Conservation (phyloP, 1,140 invertebrate species). For the Drosophila ogumai region DNA sequence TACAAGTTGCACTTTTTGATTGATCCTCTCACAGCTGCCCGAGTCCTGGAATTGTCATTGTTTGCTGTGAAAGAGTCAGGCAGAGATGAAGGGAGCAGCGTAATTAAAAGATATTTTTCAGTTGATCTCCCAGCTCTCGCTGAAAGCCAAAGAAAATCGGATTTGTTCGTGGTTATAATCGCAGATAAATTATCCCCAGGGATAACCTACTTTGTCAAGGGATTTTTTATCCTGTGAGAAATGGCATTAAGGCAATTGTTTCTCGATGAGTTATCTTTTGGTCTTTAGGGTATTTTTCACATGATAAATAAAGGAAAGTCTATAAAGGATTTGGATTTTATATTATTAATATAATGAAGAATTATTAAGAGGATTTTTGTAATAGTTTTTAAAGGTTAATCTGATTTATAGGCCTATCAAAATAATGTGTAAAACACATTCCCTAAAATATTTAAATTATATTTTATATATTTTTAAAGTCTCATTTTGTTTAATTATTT, state of each 20-base stretch:
- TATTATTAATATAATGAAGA: not conserved
- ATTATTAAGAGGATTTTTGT: not conserved
- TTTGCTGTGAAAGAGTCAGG: not conserved
- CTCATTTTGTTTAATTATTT: not conserved
- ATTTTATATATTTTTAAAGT: not conserved
- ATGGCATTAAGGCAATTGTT: conserved; percentile 11
- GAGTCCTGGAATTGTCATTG: conserved; percentile 47
- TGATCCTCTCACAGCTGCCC: conserved; percentile 56
- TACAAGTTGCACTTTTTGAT: conserved; percentile 60
- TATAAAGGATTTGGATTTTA: not conserved
- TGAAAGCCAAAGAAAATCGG: conserved; percentile 67
- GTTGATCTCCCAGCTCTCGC: conserved; percentile 30
- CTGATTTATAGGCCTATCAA: not conserved
- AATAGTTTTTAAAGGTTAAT: no score
- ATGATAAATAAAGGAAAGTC: not conserved
- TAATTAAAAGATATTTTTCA: conserved; percentile 75
- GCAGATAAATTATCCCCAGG: conserved; percentile 16
- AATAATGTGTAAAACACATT: no score
- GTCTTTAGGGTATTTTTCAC: not conserved
- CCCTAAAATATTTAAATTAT: no score
- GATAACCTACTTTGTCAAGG: conserved; percentile 20
- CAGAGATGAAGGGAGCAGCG: conserved; percentile 9
- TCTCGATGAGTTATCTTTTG: conserved; percentile 8
- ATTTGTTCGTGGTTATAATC: conserved; percentile 31
- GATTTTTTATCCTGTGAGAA: not conserved